Base-by-base conservation (phyloP, 2,797 vertebrate genomes). In the Tachyglossus aculeatus region DNA sequence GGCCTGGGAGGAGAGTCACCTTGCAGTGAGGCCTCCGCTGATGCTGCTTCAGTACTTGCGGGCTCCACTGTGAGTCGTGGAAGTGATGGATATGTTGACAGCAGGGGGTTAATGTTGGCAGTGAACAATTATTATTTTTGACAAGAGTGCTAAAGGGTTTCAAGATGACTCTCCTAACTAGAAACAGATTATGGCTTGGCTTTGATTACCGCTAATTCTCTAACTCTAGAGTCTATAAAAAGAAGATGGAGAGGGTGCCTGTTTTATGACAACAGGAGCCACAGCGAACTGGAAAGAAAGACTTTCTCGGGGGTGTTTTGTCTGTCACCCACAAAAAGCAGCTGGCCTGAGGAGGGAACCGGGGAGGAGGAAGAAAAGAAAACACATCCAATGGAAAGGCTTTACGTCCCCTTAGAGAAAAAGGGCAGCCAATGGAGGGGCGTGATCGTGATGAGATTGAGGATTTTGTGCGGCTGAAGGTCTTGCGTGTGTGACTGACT, bases 121-220 rank as follows among this genome's bases (percentile, higher is more conserved):
- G 86, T 65, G 57, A 87, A 71, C 71, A 81, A 77, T 80, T 77
- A 63, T 73, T 86, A 39, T 82, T 89, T 88, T 82, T 86, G 72
- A 91, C 81, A 86, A 74, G 70, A 86, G 67, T 71, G 77, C 73
- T 67, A 74, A 86, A 88, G 74, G 55, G 53, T 77, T 91, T 85
- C 81, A 88, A 83, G 83, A 88, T 82, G 77, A 80, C 58, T 82
- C 43, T 74, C 79, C 64, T 88, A 85, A 90, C 65, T 84, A 80
- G 83, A 90, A 89, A 76, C 87, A 88, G 85, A 83, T 84, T 80
- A 83, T 74, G 68, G 76, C 74, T 86, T 83, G 70, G 65, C 67
- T 90, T 92, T 88, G 85, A 91, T 86, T 88, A 71, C 63, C 71
- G 62, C 78, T 89, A 77, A 86, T 89, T 91, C 77, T 86, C 83